phyloP scores from a whole-genome alignment of 2,797 vertebrate genomes.

The Cryptoprocta ferox region DNA sequence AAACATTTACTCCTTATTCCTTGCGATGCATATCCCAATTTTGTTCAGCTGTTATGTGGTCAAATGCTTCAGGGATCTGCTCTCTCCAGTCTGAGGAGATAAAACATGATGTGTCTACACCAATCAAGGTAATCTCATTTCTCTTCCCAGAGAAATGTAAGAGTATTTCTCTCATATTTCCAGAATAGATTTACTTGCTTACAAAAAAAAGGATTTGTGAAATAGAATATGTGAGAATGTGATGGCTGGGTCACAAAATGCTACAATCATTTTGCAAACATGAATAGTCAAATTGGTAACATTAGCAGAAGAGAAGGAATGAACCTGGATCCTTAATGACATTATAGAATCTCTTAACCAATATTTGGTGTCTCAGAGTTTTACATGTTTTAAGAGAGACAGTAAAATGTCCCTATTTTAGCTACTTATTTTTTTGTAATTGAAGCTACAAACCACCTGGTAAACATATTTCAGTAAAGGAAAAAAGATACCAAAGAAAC shows the following conservation, averaged over 20 bases:
- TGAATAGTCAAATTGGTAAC: conserved; percentile 1
- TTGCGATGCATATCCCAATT: neutral
- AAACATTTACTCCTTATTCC: neutral
- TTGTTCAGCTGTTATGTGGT: neutral
- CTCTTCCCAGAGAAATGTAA: neutral
- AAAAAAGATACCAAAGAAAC: neutral
- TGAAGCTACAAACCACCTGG: neutral
- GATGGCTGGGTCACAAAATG: neutral
- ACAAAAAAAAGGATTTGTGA: neutral
- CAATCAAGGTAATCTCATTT: neutral
- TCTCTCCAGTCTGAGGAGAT: neutral
- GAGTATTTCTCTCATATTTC: neutral
- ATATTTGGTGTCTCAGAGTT: neutral
- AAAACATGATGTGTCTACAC: neutral
- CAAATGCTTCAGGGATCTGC: neutral
- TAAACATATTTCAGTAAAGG: conserved; percentile 1
- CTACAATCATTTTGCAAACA: conserved; percentile 15
- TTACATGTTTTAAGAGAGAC: neutral
- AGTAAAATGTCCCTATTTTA: neutral
- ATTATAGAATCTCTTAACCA: neutral
- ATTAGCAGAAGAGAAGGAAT: neutral
- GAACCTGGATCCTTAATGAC: neutral
- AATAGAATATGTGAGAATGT: neutral
- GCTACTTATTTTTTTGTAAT: neutral
- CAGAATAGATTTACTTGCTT: neutral